Percentiles rank a stretch among this genome's conserved stretches.
Conservation (phyloP, 1,140 invertebrate species). For the Halesus radiatus region DNA sequence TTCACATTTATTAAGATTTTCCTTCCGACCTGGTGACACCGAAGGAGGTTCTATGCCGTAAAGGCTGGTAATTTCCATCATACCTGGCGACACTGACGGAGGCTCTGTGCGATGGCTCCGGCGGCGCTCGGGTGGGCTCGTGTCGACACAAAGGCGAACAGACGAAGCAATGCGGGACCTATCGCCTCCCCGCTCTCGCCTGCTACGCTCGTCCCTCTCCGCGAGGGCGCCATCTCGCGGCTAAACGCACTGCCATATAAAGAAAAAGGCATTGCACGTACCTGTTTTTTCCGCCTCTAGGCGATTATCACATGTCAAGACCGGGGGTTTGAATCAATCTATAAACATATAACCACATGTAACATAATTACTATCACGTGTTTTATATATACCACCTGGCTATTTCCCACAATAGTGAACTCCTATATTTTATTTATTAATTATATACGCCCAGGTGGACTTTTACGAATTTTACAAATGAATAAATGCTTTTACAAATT, state of each 20-base stretch:
- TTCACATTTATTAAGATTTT: no score
- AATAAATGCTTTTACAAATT: no score
- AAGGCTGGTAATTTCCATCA: neutral
- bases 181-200: neutral
- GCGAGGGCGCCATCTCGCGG: slow-evolving; percentile 19
- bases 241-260: slow-evolving; percentile 24
- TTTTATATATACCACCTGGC: no score
- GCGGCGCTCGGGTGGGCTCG: slow-evolving; percentile 16
- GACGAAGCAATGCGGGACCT: neutral
- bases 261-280: slow-evolving; percentile 16
- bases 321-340: neutral
- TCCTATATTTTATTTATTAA: no score
- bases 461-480: no score
- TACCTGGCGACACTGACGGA: neutral
- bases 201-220: neutral
- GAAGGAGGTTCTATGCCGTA: neutral
- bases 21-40: neutral
- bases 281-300: slow-evolving; percentile 1
- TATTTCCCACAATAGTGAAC: no score
- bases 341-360: no score
- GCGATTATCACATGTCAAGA: slow-evolving; percentile 14
- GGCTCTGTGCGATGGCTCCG: slow-evolving; percentile 2
- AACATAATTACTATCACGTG: no score
- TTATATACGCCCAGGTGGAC: no score
- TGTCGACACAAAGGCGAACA: slow-evolving; percentile 19